phyloP scores from a whole-genome alignment of 2,888 invertebrate species.

The Caenorhabditis imperialis region DNA sequence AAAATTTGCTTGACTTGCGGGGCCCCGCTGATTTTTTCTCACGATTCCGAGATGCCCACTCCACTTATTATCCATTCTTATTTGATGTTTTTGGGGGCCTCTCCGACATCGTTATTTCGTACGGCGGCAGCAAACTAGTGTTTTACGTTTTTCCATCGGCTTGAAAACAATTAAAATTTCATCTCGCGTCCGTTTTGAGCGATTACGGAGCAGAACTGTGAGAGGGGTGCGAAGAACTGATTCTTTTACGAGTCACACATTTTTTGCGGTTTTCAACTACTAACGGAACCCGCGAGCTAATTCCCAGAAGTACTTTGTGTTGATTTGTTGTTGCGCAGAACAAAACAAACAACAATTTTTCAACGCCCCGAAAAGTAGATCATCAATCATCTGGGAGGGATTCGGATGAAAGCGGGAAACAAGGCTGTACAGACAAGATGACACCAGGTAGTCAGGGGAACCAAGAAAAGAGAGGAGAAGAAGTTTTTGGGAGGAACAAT shows the following conservation, averaged over 20 bases:
- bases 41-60: conserved; percentile 37
- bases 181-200: conserved; percentile 17
- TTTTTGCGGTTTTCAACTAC: conserved; percentile 20
- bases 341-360: conserved; percentile 38
- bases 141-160: conserved; percentile 9
- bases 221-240: too few relatives aligned
- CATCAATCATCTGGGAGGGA: conserved; percentile 37
- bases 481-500: conserved; percentile 35
- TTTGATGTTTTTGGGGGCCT: conserved; percentile 26
- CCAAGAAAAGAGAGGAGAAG: conserved; percentile 2
- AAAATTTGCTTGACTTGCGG: conserved; percentile 8
- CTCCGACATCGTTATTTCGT: not conserved
- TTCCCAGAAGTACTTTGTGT: conserved; percentile 52
- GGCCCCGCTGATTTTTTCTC: conserved; percentile 41
- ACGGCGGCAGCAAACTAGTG: conserved; percentile 1
- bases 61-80: conserved; percentile 32
- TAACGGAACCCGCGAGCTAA: conserved; percentile 28
- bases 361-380: conserved; percentile 40
- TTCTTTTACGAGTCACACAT: too few relatives aligned
- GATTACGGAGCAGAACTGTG: conserved; percentile 21
- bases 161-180: conserved; percentile 39
- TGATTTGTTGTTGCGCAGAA: conserved; percentile 41
- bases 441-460: not conserved
- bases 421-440: not conserved
- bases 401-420: not conserved